phyloP scores from a whole-genome alignment of 2,888 invertebrate genomes.

The Caenorhabditis wallacei region DNA sequence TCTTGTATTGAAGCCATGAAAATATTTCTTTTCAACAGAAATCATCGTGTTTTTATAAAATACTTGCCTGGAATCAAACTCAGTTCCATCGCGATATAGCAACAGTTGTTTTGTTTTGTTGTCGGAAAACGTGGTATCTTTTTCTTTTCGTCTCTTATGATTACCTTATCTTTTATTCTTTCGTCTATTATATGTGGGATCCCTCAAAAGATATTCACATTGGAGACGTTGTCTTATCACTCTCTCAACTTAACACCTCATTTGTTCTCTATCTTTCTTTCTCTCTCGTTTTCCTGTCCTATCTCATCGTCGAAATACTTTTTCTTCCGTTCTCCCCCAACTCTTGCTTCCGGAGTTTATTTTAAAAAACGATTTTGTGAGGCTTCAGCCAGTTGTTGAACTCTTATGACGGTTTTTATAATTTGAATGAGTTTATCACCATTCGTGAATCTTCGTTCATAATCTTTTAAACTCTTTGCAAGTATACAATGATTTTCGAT shows the following conservation, averaged over 20 bases:
- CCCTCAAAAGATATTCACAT: constrained; percentile 11
- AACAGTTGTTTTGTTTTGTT: constrained; percentile 56
- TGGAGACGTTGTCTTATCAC: constrained; percentile 29
- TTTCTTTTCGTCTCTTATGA: neutral
- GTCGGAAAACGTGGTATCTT: constrained; percentile 34
- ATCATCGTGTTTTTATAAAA: too few species aligned
- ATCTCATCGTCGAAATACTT: neutral
- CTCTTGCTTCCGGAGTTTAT: neutral
- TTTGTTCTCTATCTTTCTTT: constrained; percentile 2
- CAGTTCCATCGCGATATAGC: constrained; percentile 6
- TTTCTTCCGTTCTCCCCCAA: constrained; percentile 16
- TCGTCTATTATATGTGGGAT: constrained; percentile 25
- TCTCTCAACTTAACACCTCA: constrained; percentile 21
- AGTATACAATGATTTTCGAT: too few species aligned
- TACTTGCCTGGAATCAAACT: too few species aligned
- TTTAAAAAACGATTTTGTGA: neutral
- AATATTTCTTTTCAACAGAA: too few species aligned
- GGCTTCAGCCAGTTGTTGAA: neutral
- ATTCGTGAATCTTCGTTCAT: too few species aligned
- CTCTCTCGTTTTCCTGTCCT: neutral
- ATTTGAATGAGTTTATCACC: too few species aligned
- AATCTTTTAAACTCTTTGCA: too few species aligned
- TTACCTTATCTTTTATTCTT: constrained; percentile 1
- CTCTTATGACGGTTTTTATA: too few species aligned
- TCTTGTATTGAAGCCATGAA: too few species aligned